Percentiles rank a stretch among this genome's conserved stretches.
These are phyloP conservation scores for Eulimnadia texana DNA, from an alignment of 1,140 invertebrate genomes.

Conservation along the genomic window DNA sequence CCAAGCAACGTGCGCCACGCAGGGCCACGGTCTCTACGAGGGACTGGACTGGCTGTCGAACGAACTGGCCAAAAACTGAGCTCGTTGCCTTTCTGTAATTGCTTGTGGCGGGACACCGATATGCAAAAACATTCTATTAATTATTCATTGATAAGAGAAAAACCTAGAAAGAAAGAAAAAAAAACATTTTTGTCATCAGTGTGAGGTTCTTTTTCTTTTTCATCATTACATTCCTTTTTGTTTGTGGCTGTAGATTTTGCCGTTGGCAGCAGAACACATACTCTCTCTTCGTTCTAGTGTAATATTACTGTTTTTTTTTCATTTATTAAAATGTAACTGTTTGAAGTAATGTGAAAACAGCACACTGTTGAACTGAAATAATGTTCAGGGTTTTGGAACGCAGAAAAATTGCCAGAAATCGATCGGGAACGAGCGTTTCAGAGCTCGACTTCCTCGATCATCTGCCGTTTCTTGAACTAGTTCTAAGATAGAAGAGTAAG, in stretches of 20 bases:
- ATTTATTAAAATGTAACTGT: no score
- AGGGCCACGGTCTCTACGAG: constrained; percentile 93
- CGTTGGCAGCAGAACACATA: no score
- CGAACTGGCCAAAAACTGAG: constrained; percentile 35
- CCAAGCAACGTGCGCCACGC: constrained; percentile 92
- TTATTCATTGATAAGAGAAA: not conserved
- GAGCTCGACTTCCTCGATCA: no score
- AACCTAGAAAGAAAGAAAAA: not conserved
- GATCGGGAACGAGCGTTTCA: no score
- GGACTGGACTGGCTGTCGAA: constrained; percentile 97
- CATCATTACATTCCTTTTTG: not conserved
- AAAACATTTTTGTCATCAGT: not conserved
- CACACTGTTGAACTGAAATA: no score
- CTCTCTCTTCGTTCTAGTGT: no score
- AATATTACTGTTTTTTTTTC: no score
- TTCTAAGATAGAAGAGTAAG: no score
- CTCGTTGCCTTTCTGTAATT: not conserved
- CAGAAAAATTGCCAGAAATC: no score
- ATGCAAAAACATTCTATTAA: not conserved
- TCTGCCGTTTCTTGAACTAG: no score
- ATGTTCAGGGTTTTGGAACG: no score
- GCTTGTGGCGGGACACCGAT: not conserved
- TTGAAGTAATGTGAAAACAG: no score
- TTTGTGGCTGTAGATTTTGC: not conserved
- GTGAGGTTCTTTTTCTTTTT: not conserved